These are phyloP conservation scores for Orchestia grillus DNA, from an alignment of 1,140 invertebrate species.

Conservation along the genomic window DNA sequence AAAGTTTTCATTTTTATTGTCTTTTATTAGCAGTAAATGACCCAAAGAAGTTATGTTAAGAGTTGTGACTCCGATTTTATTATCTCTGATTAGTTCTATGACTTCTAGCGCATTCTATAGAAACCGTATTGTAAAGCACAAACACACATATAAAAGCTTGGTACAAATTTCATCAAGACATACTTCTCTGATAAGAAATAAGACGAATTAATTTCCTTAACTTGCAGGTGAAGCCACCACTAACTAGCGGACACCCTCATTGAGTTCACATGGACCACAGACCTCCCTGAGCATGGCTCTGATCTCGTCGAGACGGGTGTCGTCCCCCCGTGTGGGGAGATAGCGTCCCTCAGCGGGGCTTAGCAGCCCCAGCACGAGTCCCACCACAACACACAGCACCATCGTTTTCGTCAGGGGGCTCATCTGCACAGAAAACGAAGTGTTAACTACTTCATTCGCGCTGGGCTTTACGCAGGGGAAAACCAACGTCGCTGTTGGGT, in stretches of 20 bases:
- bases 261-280: not conserved
- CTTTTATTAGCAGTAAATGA: no score
- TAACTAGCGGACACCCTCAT: not conserved
- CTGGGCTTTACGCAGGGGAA: not conserved
- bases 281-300: conserved; percentile 57
- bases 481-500: no score
- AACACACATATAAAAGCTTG: no score
- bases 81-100: no score
- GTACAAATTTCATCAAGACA: no score
- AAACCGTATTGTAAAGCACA: no score
- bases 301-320: conserved; percentile 57
- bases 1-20: no score
- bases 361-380: not conserved
- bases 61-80: no score
- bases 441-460: not conserved
- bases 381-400: not conserved
- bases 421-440: not conserved
- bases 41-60: no score
- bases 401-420: not conserved
- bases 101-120: no score
- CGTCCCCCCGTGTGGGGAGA: conserved; percentile 58
- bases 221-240: not conserved
- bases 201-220: not conserved
- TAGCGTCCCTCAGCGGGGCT: conserved; percentile 31
- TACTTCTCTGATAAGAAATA: not conserved